Percentiles rank a stretch among this genome's conserved stretches.
Conservation (phyloP, 2,797 vertebrate genomes). For the Hemibagrus guttatus region DNA sequence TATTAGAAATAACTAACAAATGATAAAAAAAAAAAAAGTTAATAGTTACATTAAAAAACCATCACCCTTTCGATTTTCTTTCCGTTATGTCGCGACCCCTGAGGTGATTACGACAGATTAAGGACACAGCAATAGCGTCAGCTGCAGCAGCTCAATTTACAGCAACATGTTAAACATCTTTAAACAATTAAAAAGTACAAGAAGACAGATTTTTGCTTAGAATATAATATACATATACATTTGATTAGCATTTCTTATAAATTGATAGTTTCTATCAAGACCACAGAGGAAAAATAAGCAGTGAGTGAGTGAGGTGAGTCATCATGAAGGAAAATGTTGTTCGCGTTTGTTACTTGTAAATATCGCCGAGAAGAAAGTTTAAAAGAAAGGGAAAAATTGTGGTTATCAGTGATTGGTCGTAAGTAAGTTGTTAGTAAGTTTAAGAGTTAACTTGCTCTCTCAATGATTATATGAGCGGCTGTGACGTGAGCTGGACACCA, state of each 20-base stretch:
- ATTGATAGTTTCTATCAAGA: not conserved
- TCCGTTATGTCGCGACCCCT: no score
- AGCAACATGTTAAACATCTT: no score
- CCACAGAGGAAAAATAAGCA: not conserved
- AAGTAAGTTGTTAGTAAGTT: not conserved
- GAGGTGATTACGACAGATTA: no score
- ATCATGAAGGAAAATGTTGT: not conserved
- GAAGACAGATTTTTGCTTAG: not conserved
- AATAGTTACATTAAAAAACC: no score
- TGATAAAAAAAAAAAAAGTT: no score
- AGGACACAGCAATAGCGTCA: no score
- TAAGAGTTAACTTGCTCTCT: not conserved
- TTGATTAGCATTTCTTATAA: not conserved
- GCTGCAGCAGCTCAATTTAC: no score
- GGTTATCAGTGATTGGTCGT: not conserved
- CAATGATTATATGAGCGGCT: not conserved
- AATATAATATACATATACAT: not conserved
- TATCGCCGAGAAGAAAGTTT: not conserved
- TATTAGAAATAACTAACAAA: no score
- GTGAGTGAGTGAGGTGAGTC: not conserved
- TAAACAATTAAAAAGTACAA: not conserved
- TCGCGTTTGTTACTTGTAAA: not conserved
- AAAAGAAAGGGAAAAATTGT: not conserved
- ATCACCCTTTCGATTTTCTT: no score
- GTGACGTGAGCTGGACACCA: not conserved